Base-by-base conservation (phyloP, 2,113 vertebrate species). In the Pedetes capensis region DNA sequence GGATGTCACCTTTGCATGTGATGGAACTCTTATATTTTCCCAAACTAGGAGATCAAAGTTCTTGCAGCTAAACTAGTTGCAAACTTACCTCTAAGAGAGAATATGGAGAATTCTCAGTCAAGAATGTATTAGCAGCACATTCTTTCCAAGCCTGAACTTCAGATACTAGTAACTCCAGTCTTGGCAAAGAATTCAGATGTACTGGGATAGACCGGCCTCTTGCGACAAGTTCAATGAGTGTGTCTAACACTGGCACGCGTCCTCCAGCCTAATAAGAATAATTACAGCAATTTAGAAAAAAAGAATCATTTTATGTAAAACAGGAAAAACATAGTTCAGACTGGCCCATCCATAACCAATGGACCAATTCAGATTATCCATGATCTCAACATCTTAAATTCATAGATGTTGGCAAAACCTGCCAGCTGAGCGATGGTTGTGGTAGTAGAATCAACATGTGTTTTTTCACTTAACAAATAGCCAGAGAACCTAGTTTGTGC, bases 81-180 rank as follows among this genome's bases (percentile, higher is more conserved):
- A 25, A 3, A 57, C 97, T 98, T 97, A 99, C 99, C 99, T 99
- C 99, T 63, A 99, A 87, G 20, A 99, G 98, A 16, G 98, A 98
- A 9, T 98, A 98, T 0, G 98, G 97, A 0, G 99, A 99, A 95
- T 99, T 99, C 96, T 99, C 98, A 0, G 95, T 98, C 92, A 99
- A 98, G 89, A 99, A 99, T 0, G 98, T 98, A 94, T 98, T 97
- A 6, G 99, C 98, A 91, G 99, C 99, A 81, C 98, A 99, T 76
- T 99, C 99, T 97, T 99, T 99, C 99, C 99, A 99, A 0, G 98
- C 98, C 55, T 99, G 98, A 83, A 99, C 99, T 80, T 99, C 99
- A 0, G 98, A 96, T 93, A 99, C 98, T 84, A 99, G 93, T 17
- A 98, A 96, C 97, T 99, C 99, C 96, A 99, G 98, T 78, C 98